These are phyloP conservation scores for Drosophila robusta DNA, from an alignment of 2,888 invertebrate species.

Conservation along the genomic window DNA sequence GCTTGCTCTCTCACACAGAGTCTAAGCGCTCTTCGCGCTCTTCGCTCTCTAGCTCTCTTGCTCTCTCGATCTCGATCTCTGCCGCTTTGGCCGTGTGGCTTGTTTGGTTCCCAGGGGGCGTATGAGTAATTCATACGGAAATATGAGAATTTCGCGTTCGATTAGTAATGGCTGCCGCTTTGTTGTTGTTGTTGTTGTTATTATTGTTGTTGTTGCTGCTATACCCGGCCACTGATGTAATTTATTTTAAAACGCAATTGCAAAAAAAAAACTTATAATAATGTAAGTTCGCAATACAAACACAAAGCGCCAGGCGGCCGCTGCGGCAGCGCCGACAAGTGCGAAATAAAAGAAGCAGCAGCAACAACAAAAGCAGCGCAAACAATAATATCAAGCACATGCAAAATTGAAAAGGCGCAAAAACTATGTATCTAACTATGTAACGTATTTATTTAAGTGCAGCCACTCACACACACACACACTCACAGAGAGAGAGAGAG, in stretches of 20 bases:
- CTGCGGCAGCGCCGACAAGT: slow-evolving; percentile 9
- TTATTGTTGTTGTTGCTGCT: slow-evolving; percentile 22
- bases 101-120: slow-evolving; percentile 19
- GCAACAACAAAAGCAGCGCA: slow-evolving; percentile 45
- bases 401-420: slow-evolving; percentile 42
- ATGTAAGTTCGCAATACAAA: slow-evolving; percentile 53
- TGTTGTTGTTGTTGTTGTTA: slow-evolving; percentile 22
- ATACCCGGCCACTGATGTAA: slow-evolving; percentile 59
- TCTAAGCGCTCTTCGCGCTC: background rate
- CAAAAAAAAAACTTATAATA: slow-evolving; percentile 34
- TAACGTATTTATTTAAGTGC: slow-evolving; percentile 38
- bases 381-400: slow-evolving; percentile 37
- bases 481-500: too few species aligned
- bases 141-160: slow-evolving; percentile 52
- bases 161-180: slow-evolving; percentile 55
- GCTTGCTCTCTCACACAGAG: background rate
- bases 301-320: slow-evolving; percentile 8
- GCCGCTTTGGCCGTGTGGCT: background rate
- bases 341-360: slow-evolving; percentile 26
- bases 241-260: slow-evolving; percentile 77
- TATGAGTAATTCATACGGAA: slow-evolving; percentile 55
- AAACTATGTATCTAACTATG: slow-evolving; percentile 22
- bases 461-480: slow-evolving; percentile 12
- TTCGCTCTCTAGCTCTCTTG: background rate
- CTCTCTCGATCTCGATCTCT: background rate